These are phyloP conservation scores for Ailuropoda melanoleuca DNA, from an alignment of 2,113 vertebrate genomes.

Conservation along the genomic window DNA sequence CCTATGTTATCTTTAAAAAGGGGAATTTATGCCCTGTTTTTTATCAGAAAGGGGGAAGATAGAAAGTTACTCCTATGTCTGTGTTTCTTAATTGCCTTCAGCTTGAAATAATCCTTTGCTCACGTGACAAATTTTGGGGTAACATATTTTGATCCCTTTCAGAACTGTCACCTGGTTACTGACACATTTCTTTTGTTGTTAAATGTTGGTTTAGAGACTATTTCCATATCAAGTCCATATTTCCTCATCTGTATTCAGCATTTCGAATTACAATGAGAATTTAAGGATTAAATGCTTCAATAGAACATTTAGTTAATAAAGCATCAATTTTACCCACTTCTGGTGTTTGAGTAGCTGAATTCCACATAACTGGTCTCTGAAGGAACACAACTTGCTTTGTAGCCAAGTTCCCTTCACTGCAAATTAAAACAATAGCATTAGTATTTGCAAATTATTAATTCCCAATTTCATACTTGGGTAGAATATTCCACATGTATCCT, in stretches of 20 bases:
- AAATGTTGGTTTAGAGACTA: neutral
- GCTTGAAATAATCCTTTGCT: neutral
- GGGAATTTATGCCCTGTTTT: neutral
- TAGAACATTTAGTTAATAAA: neutral
- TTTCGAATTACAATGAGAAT: neutral
- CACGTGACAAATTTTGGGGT: neutral
- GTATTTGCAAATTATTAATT: neutral
- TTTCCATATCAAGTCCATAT: neutral
- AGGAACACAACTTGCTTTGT: conserved; percentile 98
- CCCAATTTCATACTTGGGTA: neutral
- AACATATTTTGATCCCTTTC: neutral
- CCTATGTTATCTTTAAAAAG: neutral
- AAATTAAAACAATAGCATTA: conserved; percentile 65
- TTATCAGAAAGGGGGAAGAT: neutral
- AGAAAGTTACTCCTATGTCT: neutral
- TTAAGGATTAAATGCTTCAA: neutral
- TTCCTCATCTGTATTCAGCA: neutral
- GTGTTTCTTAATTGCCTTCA: neutral
- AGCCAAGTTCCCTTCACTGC: conserved; percentile 96
- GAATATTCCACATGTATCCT: neutral
- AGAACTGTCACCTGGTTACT: neutral
- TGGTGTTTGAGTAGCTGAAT: conserved; percentile 77
- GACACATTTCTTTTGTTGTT: neutral
- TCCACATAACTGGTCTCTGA: conserved; percentile 91
- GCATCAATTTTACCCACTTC: conserved; percentile 81